Base-by-base conservation (phyloP, 1,140 invertebrate genomes). In the Drosophila serrata region DNA sequence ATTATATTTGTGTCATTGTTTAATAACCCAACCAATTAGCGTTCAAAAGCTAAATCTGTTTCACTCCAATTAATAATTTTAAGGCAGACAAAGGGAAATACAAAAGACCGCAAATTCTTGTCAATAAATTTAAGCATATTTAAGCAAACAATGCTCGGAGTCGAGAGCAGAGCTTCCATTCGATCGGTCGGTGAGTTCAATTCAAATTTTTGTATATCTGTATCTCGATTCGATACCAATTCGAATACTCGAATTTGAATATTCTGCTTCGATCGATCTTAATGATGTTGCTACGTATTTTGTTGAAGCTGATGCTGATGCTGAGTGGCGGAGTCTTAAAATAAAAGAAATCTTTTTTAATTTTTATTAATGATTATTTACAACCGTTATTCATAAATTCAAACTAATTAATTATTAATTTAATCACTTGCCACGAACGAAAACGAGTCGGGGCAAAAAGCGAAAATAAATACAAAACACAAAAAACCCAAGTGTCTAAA, bases 321-420 rank as follows among this genome's bases (percentile, higher is more conserved):
- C 49, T 64, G 57, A 55, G 60, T 57, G 80, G 46, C 57, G 29
- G 45, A 75, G 65, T 63, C 68, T 75, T 81, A 81, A 84, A 87
- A 77, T 80, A 75, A 84, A 90, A 90, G 85, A 90, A 90, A 90
- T 90, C 85, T 90, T 88, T 82, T 86, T 82, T 75, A 79, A 87
- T 92, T 92, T 91, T 91, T 91, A 90, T 92, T 90, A 91, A 91
- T 91, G 86, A 91, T 91, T 87, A 92, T 92, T 91, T 90, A 91
- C 79, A 90, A 81, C 85, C 82, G 90, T 90, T 92, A 90, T 92
- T 90, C 82, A 90, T 81, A 91, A 91, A 85, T 90, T 92, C 62
- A 87, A 85, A 90, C 91, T 92, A 92, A 92, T 92, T 92, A 92
- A 90, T 91, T 92, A 82, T 91, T 91, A 90, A 91, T 92, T 92